These are phyloP conservation scores for Pseudolycoriella hygida DNA, from an alignment of 2,888 invertebrate species.

Conservation along the genomic window DNA sequence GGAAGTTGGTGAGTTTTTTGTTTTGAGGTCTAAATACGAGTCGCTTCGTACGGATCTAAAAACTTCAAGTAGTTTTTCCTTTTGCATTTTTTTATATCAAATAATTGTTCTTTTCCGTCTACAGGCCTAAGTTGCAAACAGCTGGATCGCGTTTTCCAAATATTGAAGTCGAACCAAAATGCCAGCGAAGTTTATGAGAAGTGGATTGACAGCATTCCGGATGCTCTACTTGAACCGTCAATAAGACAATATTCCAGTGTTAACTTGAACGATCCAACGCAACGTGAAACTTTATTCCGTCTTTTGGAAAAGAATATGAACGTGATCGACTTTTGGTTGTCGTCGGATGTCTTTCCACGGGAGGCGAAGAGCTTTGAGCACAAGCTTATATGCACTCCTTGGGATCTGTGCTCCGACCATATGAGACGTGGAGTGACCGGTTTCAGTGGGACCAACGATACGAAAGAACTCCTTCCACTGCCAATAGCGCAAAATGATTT, in stretches of 20 bases:
- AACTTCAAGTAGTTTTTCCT: too few species aligned
- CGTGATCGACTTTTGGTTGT: constrained; percentile 3
- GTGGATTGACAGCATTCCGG: neutral
- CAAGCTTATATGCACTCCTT: constrained; percentile 1
- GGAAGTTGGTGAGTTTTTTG: too few species aligned
- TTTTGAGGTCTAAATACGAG: too few species aligned
- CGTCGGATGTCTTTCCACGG: neutral
- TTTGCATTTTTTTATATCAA: too few species aligned
- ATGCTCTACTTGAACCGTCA: neutral
- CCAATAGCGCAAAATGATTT: constrained; percentile 4
- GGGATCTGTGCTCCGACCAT: constrained; percentile 3
- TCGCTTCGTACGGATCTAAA: too few species aligned
- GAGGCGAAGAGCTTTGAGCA: constrained; percentile 4
- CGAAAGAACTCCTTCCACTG: constrained; percentile 2
- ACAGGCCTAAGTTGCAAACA: neutral
- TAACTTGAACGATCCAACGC: neutral
- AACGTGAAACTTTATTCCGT: neutral
- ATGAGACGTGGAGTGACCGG: neutral
- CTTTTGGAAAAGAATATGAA: neutral
- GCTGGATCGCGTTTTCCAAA: too few species aligned
- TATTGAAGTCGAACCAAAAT: neutral
- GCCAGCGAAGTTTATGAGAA: neutral
- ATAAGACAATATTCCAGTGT: neutral
- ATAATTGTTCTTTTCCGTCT: too few species aligned
- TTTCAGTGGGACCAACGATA: constrained; percentile 5